These are phyloP conservation scores for Chymomyza amoena DNA, from an alignment of 2,888 invertebrate genomes.

Conservation along the genomic window DNA sequence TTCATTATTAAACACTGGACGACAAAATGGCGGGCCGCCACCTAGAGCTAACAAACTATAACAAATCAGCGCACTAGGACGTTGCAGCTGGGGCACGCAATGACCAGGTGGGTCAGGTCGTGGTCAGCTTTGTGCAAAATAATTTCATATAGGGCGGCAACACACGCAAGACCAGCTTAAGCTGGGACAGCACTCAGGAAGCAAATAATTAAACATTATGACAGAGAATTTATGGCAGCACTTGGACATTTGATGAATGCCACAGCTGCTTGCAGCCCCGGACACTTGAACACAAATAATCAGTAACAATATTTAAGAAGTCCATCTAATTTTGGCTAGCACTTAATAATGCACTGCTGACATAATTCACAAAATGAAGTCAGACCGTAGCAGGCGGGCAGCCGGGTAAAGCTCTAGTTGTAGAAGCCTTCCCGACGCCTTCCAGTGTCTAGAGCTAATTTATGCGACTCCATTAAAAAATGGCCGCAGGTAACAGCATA, in stretches of 20 bases:
- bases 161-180: constrained; percentile 48
- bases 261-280: background rate
- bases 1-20: constrained; percentile 56
- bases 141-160: constrained; percentile 11
- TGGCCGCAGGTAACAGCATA: constrained; percentile 44
- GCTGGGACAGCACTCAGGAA: constrained; percentile 74
- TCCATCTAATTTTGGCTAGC: constrained; percentile 38
- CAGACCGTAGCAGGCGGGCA: constrained; percentile 17
- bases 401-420: no score
- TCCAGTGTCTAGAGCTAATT: constrained; percentile 43
- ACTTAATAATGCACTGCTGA: constrained; percentile 33
- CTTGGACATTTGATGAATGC: constrained; percentile 28
- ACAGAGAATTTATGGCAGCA: constrained; percentile 70
- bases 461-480: constrained; percentile 49
- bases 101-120: constrained; percentile 22
- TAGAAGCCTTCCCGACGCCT: background rate
- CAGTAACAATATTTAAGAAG: constrained; percentile 25
- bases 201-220: constrained; percentile 74
- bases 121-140: background rate
- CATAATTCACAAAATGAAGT: constrained; percentile 38
- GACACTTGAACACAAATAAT: constrained; percentile 18
- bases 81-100: constrained; percentile 32
- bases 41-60: background rate
- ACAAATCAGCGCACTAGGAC: constrained; percentile 18
- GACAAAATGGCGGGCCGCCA: background rate